phyloP scores from a whole-genome alignment of 2,888 invertebrate genomes.

The Eucriotettix oculatus region DNA sequence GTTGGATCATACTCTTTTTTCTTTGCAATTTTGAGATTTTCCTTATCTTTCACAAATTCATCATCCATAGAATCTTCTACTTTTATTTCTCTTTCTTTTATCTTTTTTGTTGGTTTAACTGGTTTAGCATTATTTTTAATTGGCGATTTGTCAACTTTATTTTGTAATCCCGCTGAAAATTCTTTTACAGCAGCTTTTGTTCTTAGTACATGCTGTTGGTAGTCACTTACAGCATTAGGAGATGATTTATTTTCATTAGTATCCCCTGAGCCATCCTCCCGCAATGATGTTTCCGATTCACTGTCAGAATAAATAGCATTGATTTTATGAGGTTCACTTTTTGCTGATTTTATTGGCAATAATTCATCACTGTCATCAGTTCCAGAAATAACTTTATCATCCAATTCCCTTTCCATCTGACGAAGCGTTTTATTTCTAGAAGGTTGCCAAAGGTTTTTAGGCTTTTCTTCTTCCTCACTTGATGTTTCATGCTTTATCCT shows the following conservation, averaged over 20 bases:
- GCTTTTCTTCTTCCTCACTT: slow-evolving; percentile 34
- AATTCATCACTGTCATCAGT: slow-evolving; percentile 59
- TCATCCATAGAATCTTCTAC: slow-evolving; percentile 24
- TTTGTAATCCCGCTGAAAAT: slow-evolving; percentile 36
- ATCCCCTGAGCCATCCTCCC: slow-evolving; percentile 33
- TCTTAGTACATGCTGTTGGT: slow-evolving; percentile 47
- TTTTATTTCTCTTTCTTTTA: slow-evolving; percentile 28
- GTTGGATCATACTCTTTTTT: slow-evolving; percentile 35
- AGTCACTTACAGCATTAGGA: slow-evolving; percentile 46
- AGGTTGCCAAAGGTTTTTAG: slow-evolving; percentile 11
- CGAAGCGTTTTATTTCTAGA: slow-evolving; percentile 39
- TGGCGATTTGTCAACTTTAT: slow-evolving; percentile 15
- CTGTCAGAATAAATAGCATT: slow-evolving; percentile 73
- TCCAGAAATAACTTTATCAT: slow-evolving; percentile 35
- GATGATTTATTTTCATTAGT: slow-evolving; percentile 20
- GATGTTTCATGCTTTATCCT: slow-evolving; percentile 31
- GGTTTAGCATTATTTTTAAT: slow-evolving; percentile 19
- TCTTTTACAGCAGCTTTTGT: slow-evolving; percentile 78
- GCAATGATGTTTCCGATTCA: slow-evolving; percentile 39
- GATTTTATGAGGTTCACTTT: slow-evolving; percentile 35
- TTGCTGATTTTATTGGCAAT: slow-evolving; percentile 40
- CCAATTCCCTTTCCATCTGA: slow-evolving; percentile 60
- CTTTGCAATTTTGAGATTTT: slow-evolving; percentile 25
- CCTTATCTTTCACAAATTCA: slow-evolving; percentile 31
- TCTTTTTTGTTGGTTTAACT: slow-evolving; percentile 21